Conservation (phyloP, 2,888 invertebrate species). For the Autographa gamma region DNA sequence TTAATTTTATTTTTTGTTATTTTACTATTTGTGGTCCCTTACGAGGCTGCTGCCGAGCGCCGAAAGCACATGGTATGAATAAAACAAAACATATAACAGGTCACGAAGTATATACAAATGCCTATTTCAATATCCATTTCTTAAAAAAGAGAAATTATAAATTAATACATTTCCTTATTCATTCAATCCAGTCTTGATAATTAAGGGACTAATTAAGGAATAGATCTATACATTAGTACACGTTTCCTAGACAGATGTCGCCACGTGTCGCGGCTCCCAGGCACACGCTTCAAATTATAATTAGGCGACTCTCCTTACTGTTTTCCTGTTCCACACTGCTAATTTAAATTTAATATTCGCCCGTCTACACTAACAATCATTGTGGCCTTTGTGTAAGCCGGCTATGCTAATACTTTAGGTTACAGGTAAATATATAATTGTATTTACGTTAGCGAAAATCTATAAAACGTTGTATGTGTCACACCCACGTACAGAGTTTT, state of each 20-base stretch:
- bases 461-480: neutral
- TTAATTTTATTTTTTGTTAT: too few relatives aligned
- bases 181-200: neutral
- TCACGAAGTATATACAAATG: too few relatives aligned
- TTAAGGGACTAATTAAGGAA: neutral
- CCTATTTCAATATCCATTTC: too few relatives aligned
- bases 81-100: too few relatives aligned
- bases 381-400: slow-evolving; percentile 10
- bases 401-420: neutral
- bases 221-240: slow-evolving; percentile 14
- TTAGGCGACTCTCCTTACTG: slow-evolving; percentile 46
- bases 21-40: too few relatives aligned
- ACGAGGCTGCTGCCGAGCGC: too few relatives aligned
- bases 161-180: too few relatives aligned
- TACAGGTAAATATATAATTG: neutral
- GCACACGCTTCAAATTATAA: slow-evolving; percentile 53
- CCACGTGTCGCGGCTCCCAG: slow-evolving; percentile 41
- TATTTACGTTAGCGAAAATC: neutral
- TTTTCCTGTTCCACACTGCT: slow-evolving; percentile 43
- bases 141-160: too few relatives aligned
- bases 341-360: slow-evolving; percentile 51
- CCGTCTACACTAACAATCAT: slow-evolving; percentile 27
- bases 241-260: slow-evolving; percentile 26
- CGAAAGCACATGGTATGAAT: too few relatives aligned
- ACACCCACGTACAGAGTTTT: neutral